A percentile compares a stretch with the other conserved stretches of the same genome.
These are phyloP conservation scores for Otis tarda DNA, from an alignment of 2,113 vertebrate genomes.

Conservation along the genomic window DNA sequence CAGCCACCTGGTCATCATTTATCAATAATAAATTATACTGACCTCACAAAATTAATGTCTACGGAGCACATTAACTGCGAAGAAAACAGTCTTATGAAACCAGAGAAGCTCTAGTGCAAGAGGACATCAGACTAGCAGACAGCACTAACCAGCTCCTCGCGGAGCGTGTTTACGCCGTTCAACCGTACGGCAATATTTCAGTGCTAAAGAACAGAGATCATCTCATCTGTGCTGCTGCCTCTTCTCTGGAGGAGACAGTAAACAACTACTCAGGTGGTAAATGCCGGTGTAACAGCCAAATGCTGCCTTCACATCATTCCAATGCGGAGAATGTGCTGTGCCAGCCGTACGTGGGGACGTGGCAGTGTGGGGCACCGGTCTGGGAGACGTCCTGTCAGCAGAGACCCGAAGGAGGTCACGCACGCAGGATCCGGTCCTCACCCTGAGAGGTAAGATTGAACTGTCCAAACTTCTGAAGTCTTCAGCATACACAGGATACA, in stretches of 20 bases:
- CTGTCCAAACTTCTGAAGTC: background rate
- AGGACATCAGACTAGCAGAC: background rate
- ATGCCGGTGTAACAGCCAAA: background rate
- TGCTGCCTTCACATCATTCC: background rate
- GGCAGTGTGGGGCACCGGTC: too few species aligned
- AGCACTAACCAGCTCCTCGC: background rate
- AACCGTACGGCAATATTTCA: background rate
- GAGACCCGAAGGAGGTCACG: background rate
- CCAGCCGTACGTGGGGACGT: background rate
- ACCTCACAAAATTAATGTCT: background rate
- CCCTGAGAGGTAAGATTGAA: background rate
- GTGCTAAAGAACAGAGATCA: background rate
- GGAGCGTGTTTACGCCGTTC: background rate
- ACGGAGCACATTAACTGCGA: background rate
- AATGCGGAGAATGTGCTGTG: background rate
- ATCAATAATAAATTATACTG: background rate
- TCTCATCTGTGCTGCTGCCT: background rate
- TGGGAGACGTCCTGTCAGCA: background rate
- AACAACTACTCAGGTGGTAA: background rate
- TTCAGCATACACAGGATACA: background rate
- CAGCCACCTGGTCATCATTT: background rate
- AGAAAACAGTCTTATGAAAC: background rate
- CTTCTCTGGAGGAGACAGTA: background rate
- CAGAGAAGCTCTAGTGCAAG: background rate
- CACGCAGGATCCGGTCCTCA: background rate